Percentiles rank a stretch among this genome's conserved stretches.
Conservation (phyloP, 2,113 vertebrate species). For the Conger conger region DNA sequence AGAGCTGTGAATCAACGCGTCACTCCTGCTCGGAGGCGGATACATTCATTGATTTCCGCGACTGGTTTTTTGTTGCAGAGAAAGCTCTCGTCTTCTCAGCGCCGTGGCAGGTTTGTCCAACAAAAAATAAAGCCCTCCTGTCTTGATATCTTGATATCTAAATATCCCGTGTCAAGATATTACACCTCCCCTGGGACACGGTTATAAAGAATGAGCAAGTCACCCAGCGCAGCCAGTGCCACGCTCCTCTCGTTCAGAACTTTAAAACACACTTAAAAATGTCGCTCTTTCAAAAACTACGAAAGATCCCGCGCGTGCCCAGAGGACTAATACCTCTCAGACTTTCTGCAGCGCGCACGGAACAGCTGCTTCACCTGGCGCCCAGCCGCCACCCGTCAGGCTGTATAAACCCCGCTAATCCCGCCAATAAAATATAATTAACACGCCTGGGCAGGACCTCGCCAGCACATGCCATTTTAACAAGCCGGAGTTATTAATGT, state of each 20-base stretch:
- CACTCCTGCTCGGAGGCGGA: not conserved
- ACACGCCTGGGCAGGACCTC: conserved; percentile 60
- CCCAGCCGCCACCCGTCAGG: conserved; percentile 51
- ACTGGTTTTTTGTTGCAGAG: not conserved
- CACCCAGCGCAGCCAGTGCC: not conserved
- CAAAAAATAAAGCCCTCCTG: not conserved
- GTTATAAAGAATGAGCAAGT: not conserved
- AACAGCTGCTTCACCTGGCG: conserved; percentile 65
- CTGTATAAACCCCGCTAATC: conserved; percentile 68
- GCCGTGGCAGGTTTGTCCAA: too few species aligned
- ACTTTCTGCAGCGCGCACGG: conserved; percentile 42
- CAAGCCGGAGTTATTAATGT: conserved; percentile 45
- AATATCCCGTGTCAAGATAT: too few species aligned
- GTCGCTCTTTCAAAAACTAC: not conserved
- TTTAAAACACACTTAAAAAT: not conserved
- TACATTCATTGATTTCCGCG: not conserved
- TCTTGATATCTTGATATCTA: not conserved
- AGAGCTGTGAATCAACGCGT: not conserved
- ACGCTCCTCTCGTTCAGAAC: not conserved
- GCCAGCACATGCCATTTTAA: conserved; percentile 54
- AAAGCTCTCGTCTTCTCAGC: not conserved
- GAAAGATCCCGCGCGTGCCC: not conserved
- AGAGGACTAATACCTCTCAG: conserved; percentile 36
- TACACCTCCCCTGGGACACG: not conserved
- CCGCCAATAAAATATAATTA: conserved; percentile 67